Evolutionary conservation across 2,113 vertebrate species (phyloP).

Genomic region (Pseudois nayaur): DNA sequence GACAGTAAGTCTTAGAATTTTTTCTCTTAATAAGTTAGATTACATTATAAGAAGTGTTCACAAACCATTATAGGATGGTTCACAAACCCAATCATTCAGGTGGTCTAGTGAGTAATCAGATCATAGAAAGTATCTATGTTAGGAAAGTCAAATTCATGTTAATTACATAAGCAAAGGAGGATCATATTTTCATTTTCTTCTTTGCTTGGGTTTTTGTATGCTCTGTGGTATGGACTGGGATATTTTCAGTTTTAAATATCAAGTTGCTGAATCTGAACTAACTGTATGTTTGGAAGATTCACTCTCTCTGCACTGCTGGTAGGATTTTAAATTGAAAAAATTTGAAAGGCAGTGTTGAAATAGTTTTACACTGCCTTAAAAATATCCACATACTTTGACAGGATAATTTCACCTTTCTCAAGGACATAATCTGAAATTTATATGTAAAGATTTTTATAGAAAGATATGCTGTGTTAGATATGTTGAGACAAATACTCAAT

Average conservation of each 20-base stretch:
- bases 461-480: not conserved
- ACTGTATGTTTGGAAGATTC: not conserved
- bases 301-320: not conserved
- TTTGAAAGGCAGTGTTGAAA: conserved; percentile 7
- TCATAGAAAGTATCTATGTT: conserved; percentile 12
- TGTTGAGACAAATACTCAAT: not conserved
- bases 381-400: conserved; percentile 1
- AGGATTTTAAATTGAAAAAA: not conserved
- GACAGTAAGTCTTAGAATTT: not conserved
- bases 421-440: conserved; percentile 32
- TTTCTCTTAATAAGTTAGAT: not conserved
- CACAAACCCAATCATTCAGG: conserved; percentile 11
- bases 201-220: not conserved
- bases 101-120: not conserved
- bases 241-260: conserved; percentile 14
- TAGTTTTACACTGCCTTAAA: conserved; percentile 9
- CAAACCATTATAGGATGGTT: not conserved
- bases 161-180: not conserved
- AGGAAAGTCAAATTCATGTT: conserved; percentile 40
- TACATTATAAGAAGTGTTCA: conserved; percentile 3
- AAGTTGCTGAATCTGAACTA: conserved; percentile 18
- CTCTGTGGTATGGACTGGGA: not conserved
- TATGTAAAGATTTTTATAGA: not conserved
- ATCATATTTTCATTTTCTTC: conserved; percentile 10
- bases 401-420: conserved; percentile 33